Percentiles rank a stretch among this genome's conserved stretches.
Conservation (phyloP, 2,113 vertebrate species). For the Onychostoma macrolepis region DNA sequence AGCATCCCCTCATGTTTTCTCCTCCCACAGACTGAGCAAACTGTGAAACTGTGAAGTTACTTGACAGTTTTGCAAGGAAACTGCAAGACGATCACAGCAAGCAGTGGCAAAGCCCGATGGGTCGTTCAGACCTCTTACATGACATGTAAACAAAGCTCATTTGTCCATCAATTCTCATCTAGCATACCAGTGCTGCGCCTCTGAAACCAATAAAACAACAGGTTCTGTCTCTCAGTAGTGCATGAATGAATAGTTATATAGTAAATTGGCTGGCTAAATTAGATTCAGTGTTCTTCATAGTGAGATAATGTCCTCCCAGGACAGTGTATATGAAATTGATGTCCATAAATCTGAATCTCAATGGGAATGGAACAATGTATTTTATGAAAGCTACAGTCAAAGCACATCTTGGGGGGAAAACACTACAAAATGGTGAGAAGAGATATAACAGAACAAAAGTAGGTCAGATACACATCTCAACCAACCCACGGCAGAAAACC, state of each 20-base stretch:
- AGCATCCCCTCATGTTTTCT: neutral
- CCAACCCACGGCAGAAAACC: slow-evolving; percentile 21
- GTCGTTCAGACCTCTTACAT: neutral
- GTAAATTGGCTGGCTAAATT: slow-evolving; percentile 1
- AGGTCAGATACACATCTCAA: slow-evolving; percentile 42
- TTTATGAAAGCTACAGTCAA: neutral
- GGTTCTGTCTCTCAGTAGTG: neutral
- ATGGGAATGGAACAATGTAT: neutral
- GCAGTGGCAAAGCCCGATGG: neutral
- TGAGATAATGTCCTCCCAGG: slow-evolving; percentile 18
- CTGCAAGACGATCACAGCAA: neutral
- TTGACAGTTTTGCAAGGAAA: neutral
- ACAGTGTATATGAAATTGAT: slow-evolving; percentile 16
- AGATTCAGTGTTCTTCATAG: slow-evolving; percentile 1
- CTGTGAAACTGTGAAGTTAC: slow-evolving; percentile 15
- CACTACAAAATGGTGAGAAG: slow-evolving; percentile 33
- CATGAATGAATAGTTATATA: slow-evolving; percentile 5
- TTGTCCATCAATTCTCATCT: slow-evolving; percentile 10
- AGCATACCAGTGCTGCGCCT: neutral
- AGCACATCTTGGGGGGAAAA: slow-evolving; percentile 8
- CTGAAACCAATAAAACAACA: neutral
- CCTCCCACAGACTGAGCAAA: neutral
- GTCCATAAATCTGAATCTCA: slow-evolving; percentile 18
- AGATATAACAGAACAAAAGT: slow-evolving; percentile 31
- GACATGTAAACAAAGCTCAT: slow-evolving; percentile 13